Percentiles rank a stretch among this genome's conserved stretches.
Evolutionary conservation across 2,113 vertebrate species (phyloP).

Genomic region (Chrysochloris asiatica): DNA sequence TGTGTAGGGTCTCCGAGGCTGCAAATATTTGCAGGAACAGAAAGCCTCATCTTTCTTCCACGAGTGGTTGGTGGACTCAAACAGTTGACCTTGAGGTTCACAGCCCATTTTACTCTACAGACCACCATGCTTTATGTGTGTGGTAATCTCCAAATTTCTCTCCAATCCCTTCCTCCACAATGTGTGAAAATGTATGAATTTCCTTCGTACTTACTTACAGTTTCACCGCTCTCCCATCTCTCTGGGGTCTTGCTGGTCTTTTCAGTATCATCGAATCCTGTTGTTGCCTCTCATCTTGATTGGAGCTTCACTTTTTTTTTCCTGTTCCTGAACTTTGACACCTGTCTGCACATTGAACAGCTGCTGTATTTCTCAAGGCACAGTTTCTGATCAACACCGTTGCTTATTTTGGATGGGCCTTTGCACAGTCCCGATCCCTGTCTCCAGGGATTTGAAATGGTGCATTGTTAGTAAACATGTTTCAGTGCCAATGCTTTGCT

Average conservation of each 20-base stretch:
- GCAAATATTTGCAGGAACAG: too few species aligned
- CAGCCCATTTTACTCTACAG: too few species aligned
- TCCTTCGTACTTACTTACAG: not conserved
- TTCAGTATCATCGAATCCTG: not conserved
- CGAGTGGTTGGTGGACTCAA: too few species aligned
- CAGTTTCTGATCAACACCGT: not conserved
- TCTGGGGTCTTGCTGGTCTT: not conserved
- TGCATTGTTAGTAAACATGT: not conserved
- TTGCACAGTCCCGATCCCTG: not conserved
- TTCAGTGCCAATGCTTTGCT: not conserved
- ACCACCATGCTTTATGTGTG: too few species aligned
- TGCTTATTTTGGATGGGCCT: not conserved
- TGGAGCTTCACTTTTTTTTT: not conserved
- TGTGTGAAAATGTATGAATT: too few species aligned
- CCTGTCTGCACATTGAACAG: not conserved
- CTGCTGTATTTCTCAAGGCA: not conserved
- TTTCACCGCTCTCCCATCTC: not conserved
- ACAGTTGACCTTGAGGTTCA: too few species aligned
- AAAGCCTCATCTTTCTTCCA: too few species aligned
- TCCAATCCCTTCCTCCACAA: too few species aligned
- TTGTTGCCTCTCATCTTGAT: not conserved
- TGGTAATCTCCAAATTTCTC: too few species aligned
- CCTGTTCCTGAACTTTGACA: not conserved
- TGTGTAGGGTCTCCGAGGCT: too few species aligned
- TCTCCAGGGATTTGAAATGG: not conserved